phyloP scores from a whole-genome alignment of 1,140 invertebrate genomes.

The Drosophila punjabiensis region DNA sequence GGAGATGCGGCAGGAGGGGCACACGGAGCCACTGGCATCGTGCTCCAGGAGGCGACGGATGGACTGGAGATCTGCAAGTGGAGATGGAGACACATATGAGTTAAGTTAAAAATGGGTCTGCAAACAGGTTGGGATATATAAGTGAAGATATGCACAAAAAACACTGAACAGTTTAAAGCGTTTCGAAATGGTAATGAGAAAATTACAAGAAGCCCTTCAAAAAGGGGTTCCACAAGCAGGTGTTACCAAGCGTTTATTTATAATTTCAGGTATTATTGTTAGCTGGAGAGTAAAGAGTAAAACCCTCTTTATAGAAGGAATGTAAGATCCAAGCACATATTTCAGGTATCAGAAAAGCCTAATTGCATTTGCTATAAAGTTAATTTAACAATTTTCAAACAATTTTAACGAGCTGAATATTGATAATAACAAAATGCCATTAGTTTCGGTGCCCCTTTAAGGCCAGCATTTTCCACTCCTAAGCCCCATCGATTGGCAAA shows the following conservation, averaged over 20 bases:
- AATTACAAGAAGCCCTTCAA: slow-evolving; percentile 34
- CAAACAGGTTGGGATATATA: slow-evolving; percentile 26
- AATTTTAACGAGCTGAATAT: slow-evolving; percentile 21
- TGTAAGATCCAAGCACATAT: background rate
- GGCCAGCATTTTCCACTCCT: slow-evolving; percentile 16
- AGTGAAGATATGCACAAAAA: background rate
- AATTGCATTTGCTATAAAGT: background rate
- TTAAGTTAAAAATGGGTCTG: background rate
- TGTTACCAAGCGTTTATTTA: slow-evolving; percentile 30
- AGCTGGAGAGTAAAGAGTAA: background rate
- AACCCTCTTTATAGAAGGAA: background rate
- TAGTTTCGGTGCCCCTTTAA: slow-evolving; percentile 17
- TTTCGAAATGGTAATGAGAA: slow-evolving; percentile 31
- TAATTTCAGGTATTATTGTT: slow-evolving; percentile 29
- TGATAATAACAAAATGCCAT: slow-evolving; percentile 16
- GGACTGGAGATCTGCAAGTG: slow-evolving; percentile 90
- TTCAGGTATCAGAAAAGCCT: background rate
- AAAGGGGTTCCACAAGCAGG: slow-evolving; percentile 22
- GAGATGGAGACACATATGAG: slow-evolving; percentile 64
- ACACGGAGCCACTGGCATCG: slow-evolving; percentile 87
- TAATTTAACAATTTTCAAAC: slow-evolving; percentile 11
- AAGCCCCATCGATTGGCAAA: background rate
- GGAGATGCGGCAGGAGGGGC: slow-evolving; percentile 95
- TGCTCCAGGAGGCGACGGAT: slow-evolving; percentile 86
- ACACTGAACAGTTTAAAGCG: slow-evolving; percentile 16